Base-by-base conservation (phyloP, 2,113 vertebrate species). In the Dendropsophus ebraccatus region DNA sequence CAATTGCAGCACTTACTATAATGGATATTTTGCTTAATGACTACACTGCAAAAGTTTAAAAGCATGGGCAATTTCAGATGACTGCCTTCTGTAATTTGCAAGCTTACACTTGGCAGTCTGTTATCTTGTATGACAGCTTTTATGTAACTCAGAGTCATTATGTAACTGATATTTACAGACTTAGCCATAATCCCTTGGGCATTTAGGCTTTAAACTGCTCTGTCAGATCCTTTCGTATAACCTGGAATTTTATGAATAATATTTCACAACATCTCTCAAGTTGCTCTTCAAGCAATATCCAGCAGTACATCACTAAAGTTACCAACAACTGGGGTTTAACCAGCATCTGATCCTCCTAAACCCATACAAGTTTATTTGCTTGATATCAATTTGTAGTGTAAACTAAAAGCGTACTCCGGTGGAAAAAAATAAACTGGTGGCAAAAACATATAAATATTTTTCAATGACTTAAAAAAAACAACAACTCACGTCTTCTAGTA, bases 121-220 rank as follows among this genome's bases (percentile, higher is more conserved):
- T 37, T 58, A 58, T 73, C 32, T 83, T 58, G 21, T 58, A 74
- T 56, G 21, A 74, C 69, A 70, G 30, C 37, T 70, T 85, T 85
- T 85, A 70, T 79, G 62, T 56, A 56, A 70, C 45, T 28, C 30
- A 70, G 37, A 77, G 45, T 28, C 60, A 54, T 79, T 70, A 79
- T 56, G 60, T 85, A 70, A 85, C 30, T 79, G 19, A 69, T 79
- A 78, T 79, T 54, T 85, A 67, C 84, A 85, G 60, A 56, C 32
- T 41, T 49, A 54, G 25, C 50, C 77, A 85, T 78, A 54, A 85
- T 78, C 58, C 50, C 74, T 14, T 65, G 32, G 28, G 75, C 23
- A 37, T 52, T 77, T 37, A 45, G 32, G 35, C 69, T 75, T 47
- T 47, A 60, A 76, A 84, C 69, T 76, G 72, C 82, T 62, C 52